Evolutionary conservation across 2,888 invertebrate genomes (phyloP), one percentile per base, ranked within the genome.

Genomic region (Rhingia campestris): DNA sequence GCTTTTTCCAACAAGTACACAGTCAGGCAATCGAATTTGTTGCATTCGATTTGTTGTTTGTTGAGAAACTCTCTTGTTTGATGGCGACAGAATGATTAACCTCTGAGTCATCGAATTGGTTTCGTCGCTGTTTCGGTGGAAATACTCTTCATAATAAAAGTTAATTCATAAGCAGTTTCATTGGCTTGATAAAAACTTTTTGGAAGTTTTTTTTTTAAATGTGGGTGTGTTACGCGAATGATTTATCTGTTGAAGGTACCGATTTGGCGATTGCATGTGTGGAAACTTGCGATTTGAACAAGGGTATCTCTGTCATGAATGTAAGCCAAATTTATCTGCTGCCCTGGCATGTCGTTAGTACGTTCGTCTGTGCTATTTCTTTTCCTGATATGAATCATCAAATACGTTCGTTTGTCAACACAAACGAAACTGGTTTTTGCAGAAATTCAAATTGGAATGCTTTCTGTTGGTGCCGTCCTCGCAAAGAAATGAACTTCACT

Each of bases 91-190:
- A 59, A 82, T 72, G 51, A 14, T 72, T 82, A 63, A 73, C 73
- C 53, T 82, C 69, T 82, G 77, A 82, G 67, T 82, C 82, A 82
- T 77, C 45, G 10, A 4, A 4, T 14, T 32, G n/a, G 4, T 43
- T 37, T 47, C 47, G 37, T 49, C 49, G 66, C n/a, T 58, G 59
- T 6, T 61, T 69, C 56, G 33, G 39, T 54, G 43, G 45, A 37
- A 53, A 72, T 70, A 56, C 49, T 22, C 51, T 35, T 30, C 33
- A 43, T 22, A 72, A 56, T 7, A 12, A 63, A 79, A 74, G 49
- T 37, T 51, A 39, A 58, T 63, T 61, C 61, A 67, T 63, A 63
- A 73, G 53, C 41, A 58, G 64, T 58, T 74, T 74, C 9, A 37
- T 70, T 66, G 64, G 43, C 59, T 74, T 69, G 66, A 45, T 67